Evolutionary conservation across 2,888 invertebrate genomes (phyloP), one percentile per base, ranked within the genome.

Genomic region (Melanargia galathea): DNA sequence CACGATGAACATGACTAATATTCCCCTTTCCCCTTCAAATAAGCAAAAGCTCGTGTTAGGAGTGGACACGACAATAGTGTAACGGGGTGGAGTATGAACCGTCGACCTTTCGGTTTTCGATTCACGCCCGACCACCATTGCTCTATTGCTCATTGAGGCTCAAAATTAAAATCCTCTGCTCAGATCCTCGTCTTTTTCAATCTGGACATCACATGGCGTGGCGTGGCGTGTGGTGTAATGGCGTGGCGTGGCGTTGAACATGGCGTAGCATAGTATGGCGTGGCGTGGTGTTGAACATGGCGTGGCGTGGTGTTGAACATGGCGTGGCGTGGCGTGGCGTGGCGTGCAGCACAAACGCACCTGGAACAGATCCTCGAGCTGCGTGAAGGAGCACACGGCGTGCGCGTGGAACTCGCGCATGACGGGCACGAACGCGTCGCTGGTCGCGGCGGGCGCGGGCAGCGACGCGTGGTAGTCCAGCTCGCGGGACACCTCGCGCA

Each of bases 381-480:
- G 98, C 0, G 97, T 97, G 76, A 98, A 95, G 74, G 97, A 94
- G 81, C 97, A 97, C 0, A 97, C 96, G 0, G 98, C 98, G 69
- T 97, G 96, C 0, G 97, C 96, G 79, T 97, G 96, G 90, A 99
- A 98, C 82, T 98, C 98, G 69, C 97, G 93, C 97, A 98, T 98
- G 30, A 98, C 97, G 0, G 97, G 95, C 67, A 98, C 93, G 89
- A 98, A 98, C 81, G 96, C 95, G 84, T 98, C 98, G 10, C 76
- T 73, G 92, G 88, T 4, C 63, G 71, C 67, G n/a, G 93, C 92
- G 4, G 93, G 92, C 8, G 92, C 82, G 0, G 93, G 92, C 35
- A 94, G 93, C 65, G 96, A 95, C 52, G 96, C 93, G 84, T 98
- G 97, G 86, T 96, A 98, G 79, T 97, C 97, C 74, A 98, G 94